Evolutionary conservation across 1,140 invertebrate species (phyloP), one percentile per base, ranked within the genome.

Genomic region (Panagrolaimus sp.): DNA sequence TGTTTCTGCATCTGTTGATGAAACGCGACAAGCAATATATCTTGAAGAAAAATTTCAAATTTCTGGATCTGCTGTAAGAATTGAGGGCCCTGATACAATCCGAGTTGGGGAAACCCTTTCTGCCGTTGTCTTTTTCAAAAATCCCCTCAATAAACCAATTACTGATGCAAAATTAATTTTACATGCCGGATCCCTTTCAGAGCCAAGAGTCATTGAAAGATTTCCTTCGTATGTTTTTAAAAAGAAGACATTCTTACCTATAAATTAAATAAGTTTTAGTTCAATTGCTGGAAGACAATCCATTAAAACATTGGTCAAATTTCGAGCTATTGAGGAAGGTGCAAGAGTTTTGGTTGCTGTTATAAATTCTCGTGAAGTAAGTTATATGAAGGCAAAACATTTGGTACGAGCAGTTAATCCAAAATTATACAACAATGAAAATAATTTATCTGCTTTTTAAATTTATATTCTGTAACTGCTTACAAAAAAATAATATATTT

Each of bases 41-140:
- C 12, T n/a, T 58, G 52, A 58, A 24, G 52, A 58, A 21, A 58
- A 58, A 58, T 58, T 58, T 28, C 52, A 58, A 58, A n/a, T 58
- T 58, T 12, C 28, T 28, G 52, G 52, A 12, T 21, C 21, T 21
- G 21, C 52, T 12, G 28, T 58, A 8, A 24, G 21, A 5, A 28
- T 58, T 1, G 28, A 58, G 5, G 52, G 14, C 1, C 15, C 15
- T 1, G 28, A 21, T 3, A 28, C 28, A 0, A n/a, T 58, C 17
- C 14, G 15, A 12, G 28, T 28, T 28, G 28, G 10, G 8, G 15
- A 26, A 28, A 8, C 52, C 14, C 12, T 26, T 17, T 21, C 5
- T 26, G 52, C 15, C 10, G 52, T 26, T n/a, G 52, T 58, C 8
- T 21, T 21, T n/a, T 58, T 58, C 17, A 58, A 21, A 12, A 58